Conservation (phyloP, 2,888 invertebrate genomes). For the Toxonevra muliebris region DNA sequence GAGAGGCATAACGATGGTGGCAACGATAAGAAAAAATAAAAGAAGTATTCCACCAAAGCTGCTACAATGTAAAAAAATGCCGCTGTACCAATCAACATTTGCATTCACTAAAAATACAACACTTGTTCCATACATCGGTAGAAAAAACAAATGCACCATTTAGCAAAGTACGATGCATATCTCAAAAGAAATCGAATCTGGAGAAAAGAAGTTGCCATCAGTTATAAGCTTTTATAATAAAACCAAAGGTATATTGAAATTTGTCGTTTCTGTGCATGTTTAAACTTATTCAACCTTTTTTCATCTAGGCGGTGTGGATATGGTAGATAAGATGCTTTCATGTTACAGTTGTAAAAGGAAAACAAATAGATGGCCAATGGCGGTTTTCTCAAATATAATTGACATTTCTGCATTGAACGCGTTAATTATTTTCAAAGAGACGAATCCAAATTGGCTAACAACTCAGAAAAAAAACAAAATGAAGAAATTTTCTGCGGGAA, state of each 20-base stretch:
- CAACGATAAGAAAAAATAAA: constrained; percentile 35
- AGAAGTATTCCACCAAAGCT: constrained; percentile 30
- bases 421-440: constrained; percentile 14
- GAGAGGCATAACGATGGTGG: constrained; percentile 29
- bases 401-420: constrained; percentile 14
- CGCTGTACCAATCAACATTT: constrained; percentile 15
- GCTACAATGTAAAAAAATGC: constrained; percentile 13
- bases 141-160: constrained; percentile 11
- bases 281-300: not conserved
- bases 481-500: constrained; percentile 14
- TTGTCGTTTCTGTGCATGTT: not conserved
- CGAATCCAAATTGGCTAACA: constrained; percentile 4
- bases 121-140: constrained; percentile 15
- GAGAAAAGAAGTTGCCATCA: constrained; percentile 9
- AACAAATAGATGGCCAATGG: constrained; percentile 32
- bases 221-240: constrained; percentile 13
- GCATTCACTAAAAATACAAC: constrained; percentile 12
- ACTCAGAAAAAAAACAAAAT: constrained; percentile 16
- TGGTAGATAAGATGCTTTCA: constrained; percentile 33
- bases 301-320: constrained; percentile 30
- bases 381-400: constrained; percentile 26
- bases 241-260: constrained; percentile 8
- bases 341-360: constrained; percentile 31
- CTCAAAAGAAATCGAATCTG: constrained; percentile 4
- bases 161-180: constrained; percentile 9